phyloP scores from a whole-genome alignment of 2,888 invertebrate genomes.

The Petrolisthes cinctipes region DNA sequence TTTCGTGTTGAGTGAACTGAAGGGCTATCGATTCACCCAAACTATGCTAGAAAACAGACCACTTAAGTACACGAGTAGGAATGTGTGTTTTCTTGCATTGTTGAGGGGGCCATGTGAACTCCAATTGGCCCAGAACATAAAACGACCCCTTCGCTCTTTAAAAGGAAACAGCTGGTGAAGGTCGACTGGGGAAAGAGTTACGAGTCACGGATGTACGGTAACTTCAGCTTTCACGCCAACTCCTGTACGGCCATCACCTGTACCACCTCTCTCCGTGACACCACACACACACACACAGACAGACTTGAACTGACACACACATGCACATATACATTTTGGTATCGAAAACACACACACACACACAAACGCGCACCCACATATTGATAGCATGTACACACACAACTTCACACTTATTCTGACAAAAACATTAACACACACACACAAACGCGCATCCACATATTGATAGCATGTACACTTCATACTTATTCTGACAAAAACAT shows the following conservation, averaged over 20 bases:
- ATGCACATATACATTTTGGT: neutral
- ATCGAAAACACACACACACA: neutral
- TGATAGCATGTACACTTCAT: neutral
- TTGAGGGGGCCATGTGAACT: too few species aligned
- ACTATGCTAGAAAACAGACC: too few species aligned
- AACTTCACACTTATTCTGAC: neutral
- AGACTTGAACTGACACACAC: neutral
- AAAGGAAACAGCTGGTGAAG: too few species aligned
- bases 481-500: neutral
- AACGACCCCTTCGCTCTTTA: too few species aligned
- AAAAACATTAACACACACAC: constrained; percentile 5
- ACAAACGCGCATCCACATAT: neutral
- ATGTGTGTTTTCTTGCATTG: too few species aligned
- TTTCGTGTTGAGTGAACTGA: too few species aligned
- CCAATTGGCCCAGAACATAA: too few species aligned
- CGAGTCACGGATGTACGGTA: too few species aligned
- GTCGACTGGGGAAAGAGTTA: too few species aligned
- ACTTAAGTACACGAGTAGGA: too few species aligned
- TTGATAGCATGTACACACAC: neutral
- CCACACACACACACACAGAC: neutral
- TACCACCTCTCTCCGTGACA: neutral
- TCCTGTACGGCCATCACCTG: neutral
- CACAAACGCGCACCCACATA: constrained; percentile 4
- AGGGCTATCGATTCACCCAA: too few species aligned
- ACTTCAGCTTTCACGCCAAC: too few species aligned